Evolutionary conservation across 2,888 invertebrate genomes (phyloP).

Genomic region (Phaonia tiefii): DNA sequence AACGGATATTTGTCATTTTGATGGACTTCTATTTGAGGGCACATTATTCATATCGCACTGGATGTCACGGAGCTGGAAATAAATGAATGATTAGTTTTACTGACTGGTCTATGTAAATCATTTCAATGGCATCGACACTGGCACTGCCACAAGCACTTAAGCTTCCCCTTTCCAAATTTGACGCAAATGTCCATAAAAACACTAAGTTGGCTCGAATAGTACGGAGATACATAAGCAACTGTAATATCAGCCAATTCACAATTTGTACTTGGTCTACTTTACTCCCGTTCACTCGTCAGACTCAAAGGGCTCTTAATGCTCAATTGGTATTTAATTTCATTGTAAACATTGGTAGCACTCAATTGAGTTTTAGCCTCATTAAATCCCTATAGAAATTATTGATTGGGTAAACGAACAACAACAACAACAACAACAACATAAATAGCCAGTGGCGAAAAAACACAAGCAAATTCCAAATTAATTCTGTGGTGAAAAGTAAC

Average conservation of each 20-base stretch:
- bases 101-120: slow-evolving; percentile 51
- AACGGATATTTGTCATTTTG: slow-evolving; percentile 54
- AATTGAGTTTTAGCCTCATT: slow-evolving; percentile 42
- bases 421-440: background rate
- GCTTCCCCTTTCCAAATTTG: slow-evolving; percentile 28
- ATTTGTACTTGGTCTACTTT: background rate
- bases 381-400: background rate
- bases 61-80: background rate
- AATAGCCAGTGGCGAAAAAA: background rate
- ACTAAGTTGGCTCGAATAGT: background rate
- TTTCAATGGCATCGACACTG: slow-evolving; percentile 16
- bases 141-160: slow-evolving; percentile 5
- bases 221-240: too few relatives aligned
- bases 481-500: background rate
- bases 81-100: slow-evolving; percentile 46
- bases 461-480: background rate
- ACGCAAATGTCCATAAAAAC: slow-evolving; percentile 14
- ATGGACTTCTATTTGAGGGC: slow-evolving; percentile 37
- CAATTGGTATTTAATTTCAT: slow-evolving; percentile 12
- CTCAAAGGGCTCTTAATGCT: background rate
- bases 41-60: slow-evolving; percentile 2
- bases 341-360: slow-evolving; percentile 49
- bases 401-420: background rate
- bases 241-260: too few relatives aligned
- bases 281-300: background rate